Percentiles rank a stretch among this genome's conserved stretches.
These are phyloP conservation scores for Sebastes matsubarae DNA, from an alignment of 2,797 vertebrate genomes.

Conservation along the genomic window DNA sequence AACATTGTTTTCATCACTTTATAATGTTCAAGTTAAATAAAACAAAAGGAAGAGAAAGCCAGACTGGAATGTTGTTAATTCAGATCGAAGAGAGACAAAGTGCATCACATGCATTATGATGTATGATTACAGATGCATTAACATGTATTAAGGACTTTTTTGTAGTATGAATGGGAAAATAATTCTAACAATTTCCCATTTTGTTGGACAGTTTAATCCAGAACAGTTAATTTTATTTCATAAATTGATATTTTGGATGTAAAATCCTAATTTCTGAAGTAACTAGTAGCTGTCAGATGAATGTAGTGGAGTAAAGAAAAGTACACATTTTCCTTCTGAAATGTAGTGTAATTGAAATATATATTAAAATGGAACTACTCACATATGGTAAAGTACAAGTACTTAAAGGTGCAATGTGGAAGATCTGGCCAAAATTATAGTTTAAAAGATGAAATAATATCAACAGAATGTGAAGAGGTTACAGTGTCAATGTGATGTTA, in stretches of 20 bases:
- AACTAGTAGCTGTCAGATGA: not conserved
- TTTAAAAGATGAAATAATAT: no score
- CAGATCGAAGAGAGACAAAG: not conserved
- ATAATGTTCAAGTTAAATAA: not conserved
- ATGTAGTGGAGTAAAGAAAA: not conserved
- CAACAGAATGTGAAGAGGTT: no score
- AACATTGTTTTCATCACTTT: not conserved
- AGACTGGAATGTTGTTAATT: not conserved
- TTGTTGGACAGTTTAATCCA: not conserved
- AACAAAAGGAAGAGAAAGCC: not conserved
- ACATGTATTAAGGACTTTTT: not conserved
- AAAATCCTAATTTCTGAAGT: not conserved
- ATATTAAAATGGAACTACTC: not conserved
- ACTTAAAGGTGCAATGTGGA: no score
- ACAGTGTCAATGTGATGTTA: no score
- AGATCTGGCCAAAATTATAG: no score
- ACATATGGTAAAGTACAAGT: no score
- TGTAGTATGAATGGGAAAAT: rapidly evolving
- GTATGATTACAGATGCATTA: not conserved
- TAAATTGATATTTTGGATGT: not conserved
- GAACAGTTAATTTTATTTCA: not conserved
- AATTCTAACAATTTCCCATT: not conserved
- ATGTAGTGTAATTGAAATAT: not conserved
- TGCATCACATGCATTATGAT: not conserved
- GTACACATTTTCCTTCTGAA: rapidly evolving